Evolutionary conservation across 2,797 vertebrate species (phyloP), one percentile per base, ranked within the genome.

Genomic region (Eptatretus atami): DNA sequence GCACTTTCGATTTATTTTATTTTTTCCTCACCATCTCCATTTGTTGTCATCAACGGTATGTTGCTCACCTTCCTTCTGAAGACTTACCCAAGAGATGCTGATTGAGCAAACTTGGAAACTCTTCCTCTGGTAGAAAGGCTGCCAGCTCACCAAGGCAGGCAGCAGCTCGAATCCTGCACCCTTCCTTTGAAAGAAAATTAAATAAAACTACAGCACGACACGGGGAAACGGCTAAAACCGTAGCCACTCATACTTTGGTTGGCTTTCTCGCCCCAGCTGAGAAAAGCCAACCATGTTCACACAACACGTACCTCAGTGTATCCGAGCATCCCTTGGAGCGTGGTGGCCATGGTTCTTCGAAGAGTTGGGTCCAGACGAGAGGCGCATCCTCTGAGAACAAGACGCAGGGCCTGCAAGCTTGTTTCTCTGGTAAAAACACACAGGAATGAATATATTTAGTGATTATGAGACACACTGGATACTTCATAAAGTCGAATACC

Each of bases 361-460:
- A 96, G 84, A 19, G 73, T 44, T 61, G 79, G 77, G 68, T 98
- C 92, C 57, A 95, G 87, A 74, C 94, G 96, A 65, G 79, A 79
- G 65, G 87, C 90, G 2, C 86, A 90, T 63, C 92, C 90, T 72
- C 82, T 83, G 64, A 92, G 88, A 67, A 96, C 84, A 64, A 93
- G 96, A 66, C 92, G 76, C 68, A 98, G 74, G 3, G 92, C 86
- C 67, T 98, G 92, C 64, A 98, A 79, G 85, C 94, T 95, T 0
- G 88, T 96, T 73, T 98, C 92, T 74, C 92, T 98, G 69, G 13
- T 69, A 72, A 69, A 44, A 67, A 10, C 24, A 64, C 13, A 12
- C 11, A 10, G 55, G 55, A 24, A 60, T 8, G 55, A 24, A 44
- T 44, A 44, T 5, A 44, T 19, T 19, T 44, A 44, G 4, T 44